phyloP scores from a whole-genome alignment of 2,113 vertebrate genomes.

The Smithornis capensis region DNA sequence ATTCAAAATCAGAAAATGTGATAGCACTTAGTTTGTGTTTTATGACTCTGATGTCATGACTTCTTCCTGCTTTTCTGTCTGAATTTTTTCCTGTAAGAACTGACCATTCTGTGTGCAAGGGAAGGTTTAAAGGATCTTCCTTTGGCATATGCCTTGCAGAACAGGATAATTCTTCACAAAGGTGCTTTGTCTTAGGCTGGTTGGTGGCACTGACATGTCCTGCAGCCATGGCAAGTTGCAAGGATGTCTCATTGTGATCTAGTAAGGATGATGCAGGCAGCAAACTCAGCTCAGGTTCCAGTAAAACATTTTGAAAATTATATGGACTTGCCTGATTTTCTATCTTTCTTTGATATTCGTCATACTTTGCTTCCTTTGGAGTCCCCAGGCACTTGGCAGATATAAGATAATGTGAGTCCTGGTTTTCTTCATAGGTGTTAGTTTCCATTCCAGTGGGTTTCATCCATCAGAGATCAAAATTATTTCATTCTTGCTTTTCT shows the following conservation, averaged over 20 bases:
- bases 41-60: slow-evolving; percentile 66
- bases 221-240: neutral
- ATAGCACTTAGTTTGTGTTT: slow-evolving; percentile 78
- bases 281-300: neutral
- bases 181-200: neutral
- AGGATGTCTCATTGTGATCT: neutral
- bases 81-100: neutral
- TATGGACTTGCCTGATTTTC: neutral
- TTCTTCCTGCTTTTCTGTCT: neutral
- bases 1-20: slow-evolving; percentile 72
- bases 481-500: slow-evolving; percentile 7
- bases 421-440: slow-evolving; percentile 50
- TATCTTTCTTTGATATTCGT: neutral
- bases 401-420: neutral
- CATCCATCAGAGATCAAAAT: slow-evolving; percentile 36
- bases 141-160: neutral
- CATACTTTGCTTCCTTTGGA: neutral
- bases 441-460: slow-evolving; percentile 75
- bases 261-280: neutral
- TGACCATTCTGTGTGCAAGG: neutral
- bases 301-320: neutral
- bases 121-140: neutral
- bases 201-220: neutral
- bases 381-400: neutral
- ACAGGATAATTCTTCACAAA: neutral